A percentile compares a stretch with the other conserved stretches of the same genome.
phyloP scores from a whole-genome alignment of 2,113 vertebrate genomes.

The Labrus mixtus region DNA sequence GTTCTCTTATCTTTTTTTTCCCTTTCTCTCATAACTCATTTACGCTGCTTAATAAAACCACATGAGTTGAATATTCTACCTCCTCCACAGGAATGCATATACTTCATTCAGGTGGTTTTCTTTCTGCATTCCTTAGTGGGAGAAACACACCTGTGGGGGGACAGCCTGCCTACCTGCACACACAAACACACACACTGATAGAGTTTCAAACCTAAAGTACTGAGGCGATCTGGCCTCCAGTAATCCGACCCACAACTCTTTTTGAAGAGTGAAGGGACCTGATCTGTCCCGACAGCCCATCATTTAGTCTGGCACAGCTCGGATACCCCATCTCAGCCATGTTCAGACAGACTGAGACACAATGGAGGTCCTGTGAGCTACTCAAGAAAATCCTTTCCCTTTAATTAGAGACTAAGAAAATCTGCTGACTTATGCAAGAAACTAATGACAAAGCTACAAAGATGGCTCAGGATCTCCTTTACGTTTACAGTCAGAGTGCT shows the following conservation, averaged over 20 bases:
- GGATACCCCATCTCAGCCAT: not conserved
- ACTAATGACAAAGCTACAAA: conserved; percentile 44
- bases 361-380: conserved; percentile 70
- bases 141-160: conserved; percentile 61
- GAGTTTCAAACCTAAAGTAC: conserved; percentile 42
- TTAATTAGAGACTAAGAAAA: conserved; percentile 63
- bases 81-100: conserved; percentile 40
- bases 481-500: conserved; percentile 8
- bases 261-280: conserved; percentile 28
- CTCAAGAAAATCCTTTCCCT: conserved; percentile 29
- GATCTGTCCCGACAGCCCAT: conserved; percentile 41
- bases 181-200: conserved; percentile 36
- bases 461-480: conserved; percentile 20
- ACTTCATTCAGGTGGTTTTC: conserved; percentile 33
- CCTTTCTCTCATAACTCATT: conserved; percentile 5
- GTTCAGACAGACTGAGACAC: conserved; percentile 60
- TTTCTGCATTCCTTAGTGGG: conserved; percentile 53
- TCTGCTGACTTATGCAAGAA: conserved; percentile 65
- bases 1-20: not conserved
- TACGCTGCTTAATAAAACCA: conserved; percentile 19
- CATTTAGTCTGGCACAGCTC: conserved; percentile 52
- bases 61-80: conserved; percentile 36
- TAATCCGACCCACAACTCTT: conserved; percentile 59
- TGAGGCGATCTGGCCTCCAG: conserved; percentile 44
- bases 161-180: conserved; percentile 28